A percentile compares a stretch with the other conserved stretches of the same genome.
Evolutionary conservation across 2,113 vertebrate genomes (phyloP).

Genomic region (Cololabis saira): DNA sequence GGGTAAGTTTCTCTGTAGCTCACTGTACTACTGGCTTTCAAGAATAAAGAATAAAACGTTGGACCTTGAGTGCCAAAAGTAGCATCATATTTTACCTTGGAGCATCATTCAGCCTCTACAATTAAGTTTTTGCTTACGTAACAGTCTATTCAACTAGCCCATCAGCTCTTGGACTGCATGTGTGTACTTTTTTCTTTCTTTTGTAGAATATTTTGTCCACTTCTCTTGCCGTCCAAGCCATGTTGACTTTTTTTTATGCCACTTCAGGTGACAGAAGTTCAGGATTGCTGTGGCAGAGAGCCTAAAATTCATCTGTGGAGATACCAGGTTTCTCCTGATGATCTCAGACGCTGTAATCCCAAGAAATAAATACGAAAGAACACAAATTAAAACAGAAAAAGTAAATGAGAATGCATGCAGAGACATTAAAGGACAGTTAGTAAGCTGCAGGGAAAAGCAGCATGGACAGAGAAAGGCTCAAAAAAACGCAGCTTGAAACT

Average conservation of each 20-base stretch:
- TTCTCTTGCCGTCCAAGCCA: too few relatives aligned
- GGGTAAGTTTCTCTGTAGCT: neutral
- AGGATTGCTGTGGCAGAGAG: too few relatives aligned
- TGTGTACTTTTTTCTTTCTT: neutral
- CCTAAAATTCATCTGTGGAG: too few relatives aligned
- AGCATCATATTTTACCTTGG: neutral
- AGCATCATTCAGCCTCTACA: neutral
- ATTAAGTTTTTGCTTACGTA: neutral
- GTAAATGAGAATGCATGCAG: neutral
- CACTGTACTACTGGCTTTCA: neutral
- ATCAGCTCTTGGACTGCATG: too few relatives aligned
- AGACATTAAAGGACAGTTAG: neutral
- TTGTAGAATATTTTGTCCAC: neutral
- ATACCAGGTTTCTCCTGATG: too few relatives aligned
- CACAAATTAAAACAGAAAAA: neutral
- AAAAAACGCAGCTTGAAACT: slow-evolving; percentile 19
- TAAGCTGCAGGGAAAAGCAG: slow-evolving; percentile 2
- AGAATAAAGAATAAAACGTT: neutral
- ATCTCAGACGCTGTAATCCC: too few relatives aligned
- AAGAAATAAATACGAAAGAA: neutral
- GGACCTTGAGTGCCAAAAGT: neutral
- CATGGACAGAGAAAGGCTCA: slow-evolving; percentile 7
- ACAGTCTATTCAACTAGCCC: neutral
- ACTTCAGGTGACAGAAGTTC: too few relatives aligned
- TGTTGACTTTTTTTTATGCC: too few relatives aligned